Conservation (phyloP, 2,113 vertebrate genomes). For the Perca fluviatilis region DNA sequence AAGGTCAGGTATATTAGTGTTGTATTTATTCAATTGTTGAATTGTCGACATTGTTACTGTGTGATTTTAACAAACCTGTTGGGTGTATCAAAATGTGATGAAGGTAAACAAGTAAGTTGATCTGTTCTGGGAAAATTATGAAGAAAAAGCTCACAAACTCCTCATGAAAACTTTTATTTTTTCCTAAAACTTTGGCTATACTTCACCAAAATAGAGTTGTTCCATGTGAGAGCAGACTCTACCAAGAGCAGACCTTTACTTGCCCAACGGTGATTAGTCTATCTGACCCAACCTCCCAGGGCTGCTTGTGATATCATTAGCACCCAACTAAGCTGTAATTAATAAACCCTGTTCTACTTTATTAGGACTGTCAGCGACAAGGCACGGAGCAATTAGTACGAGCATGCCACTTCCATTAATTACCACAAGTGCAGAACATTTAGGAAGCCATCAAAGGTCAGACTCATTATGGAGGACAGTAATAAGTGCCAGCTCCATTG, state of each 20-base stretch:
- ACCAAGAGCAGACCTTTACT: slow-evolving; percentile 27
- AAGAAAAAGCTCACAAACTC: not conserved
- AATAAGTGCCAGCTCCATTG: slow-evolving; percentile 8
- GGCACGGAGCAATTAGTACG: slow-evolving; percentile 66
- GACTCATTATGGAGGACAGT: slow-evolving; percentile 46
- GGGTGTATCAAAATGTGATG: not conserved
- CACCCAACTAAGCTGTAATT: slow-evolving; percentile 58
- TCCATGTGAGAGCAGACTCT: not conserved
- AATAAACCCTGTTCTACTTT: slow-evolving; percentile 64
- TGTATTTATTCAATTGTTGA: too few relatives aligned
- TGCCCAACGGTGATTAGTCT: slow-evolving; percentile 16
- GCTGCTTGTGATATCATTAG: slow-evolving; percentile 61
- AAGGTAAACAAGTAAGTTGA: not conserved
- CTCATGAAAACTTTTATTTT: not conserved
- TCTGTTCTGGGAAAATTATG: not conserved
- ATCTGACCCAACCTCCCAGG: slow-evolving; percentile 26
- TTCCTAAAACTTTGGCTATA: not conserved
- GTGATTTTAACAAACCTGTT: not conserved
- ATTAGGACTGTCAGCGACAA: slow-evolving; percentile 67
- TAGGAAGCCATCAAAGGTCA: slow-evolving; percentile 43
- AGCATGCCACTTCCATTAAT: slow-evolving; percentile 41
- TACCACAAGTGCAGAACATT: slow-evolving; percentile 49
- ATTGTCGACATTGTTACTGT: too few relatives aligned
- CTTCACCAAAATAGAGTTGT: not conserved
- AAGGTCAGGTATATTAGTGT: too few relatives aligned